Conservation (phyloP, 2,113 vertebrate genomes). For the Kryptolebias marmoratus region DNA sequence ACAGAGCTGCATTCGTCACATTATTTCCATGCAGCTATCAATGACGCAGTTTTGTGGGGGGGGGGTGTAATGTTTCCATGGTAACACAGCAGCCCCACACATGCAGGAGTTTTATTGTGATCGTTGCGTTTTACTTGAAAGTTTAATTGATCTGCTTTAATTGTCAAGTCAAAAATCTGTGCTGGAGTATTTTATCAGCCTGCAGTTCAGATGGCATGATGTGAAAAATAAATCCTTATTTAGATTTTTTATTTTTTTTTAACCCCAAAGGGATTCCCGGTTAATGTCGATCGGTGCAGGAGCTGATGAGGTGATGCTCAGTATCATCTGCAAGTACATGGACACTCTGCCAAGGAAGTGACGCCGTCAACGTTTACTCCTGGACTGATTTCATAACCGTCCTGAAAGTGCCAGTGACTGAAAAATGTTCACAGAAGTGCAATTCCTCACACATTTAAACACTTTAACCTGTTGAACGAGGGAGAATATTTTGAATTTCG, state of each 20-base stretch:
- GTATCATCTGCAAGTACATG: conserved; percentile 89
- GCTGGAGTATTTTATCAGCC: neutral
- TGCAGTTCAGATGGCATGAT: neutral
- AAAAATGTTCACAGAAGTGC: conserved; percentile 39
- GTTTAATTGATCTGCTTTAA: too few species aligned
- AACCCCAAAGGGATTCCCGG: conserved; percentile 77
- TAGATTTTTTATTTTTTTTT: conserved; percentile 21
- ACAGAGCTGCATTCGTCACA: too few species aligned
- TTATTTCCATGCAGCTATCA: too few species aligned
- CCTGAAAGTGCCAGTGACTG: conserved; percentile 2
- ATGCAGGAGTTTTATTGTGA: too few species aligned
- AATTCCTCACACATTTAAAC: neutral
- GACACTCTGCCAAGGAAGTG: conserved; percentile 80
- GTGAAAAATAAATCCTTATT: neutral
- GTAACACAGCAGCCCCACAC: too few species aligned
- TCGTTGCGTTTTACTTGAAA: too few species aligned
- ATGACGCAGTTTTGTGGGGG: too few species aligned
- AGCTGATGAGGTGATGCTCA: conserved; percentile 87
- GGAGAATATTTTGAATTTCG: neutral
- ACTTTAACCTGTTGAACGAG: neutral
- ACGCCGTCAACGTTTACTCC: conserved; percentile 26
- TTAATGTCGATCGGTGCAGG: conserved; percentile 82
- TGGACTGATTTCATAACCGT: neutral
- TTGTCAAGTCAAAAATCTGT: too few species aligned
- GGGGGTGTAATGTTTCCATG: too few species aligned